Evolutionary conservation across 1,140 invertebrate genomes (phyloP).

Genomic region (Hycleus cichorii): DNA sequence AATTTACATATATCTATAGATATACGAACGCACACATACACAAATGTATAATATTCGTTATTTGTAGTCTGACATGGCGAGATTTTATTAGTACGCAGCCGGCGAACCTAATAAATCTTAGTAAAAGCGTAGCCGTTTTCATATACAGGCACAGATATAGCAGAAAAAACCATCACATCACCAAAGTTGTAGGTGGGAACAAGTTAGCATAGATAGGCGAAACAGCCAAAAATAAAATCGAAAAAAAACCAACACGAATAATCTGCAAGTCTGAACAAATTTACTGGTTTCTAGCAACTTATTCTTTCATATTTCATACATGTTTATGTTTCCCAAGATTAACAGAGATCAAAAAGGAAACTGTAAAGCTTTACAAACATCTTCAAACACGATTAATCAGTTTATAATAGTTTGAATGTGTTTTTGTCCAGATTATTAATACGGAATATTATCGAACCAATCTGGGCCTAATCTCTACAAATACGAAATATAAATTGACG

Average conservation of each 20-base stretch:
- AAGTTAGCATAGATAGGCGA: background rate
- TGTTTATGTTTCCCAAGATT: constrained; percentile 6
- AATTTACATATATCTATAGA: no score
- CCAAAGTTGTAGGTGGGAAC: constrained; percentile 6
- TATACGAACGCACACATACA: no score
- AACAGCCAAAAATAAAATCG: background rate
- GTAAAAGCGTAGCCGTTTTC: constrained; percentile 20
- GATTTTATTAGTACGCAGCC: constrained; percentile 17
- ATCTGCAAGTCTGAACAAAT: constrained; percentile 8
- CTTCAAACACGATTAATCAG: no score
- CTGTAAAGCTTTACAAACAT: constrained; percentile 6
- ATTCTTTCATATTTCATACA: constrained; percentile 11
- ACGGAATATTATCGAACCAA: no score
- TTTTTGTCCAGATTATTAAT: no score
- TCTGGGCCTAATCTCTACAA: no score
- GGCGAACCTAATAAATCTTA: constrained; percentile 16
- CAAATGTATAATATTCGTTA: background rate
- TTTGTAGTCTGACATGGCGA: constrained; percentile 16
- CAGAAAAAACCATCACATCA: background rate
- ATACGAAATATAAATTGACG: no score
- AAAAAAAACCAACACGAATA: background rate
- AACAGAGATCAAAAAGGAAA: constrained; percentile 2
- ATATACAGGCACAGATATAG: background rate
- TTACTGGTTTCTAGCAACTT: constrained; percentile 3
- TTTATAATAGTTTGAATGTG: no score